phyloP scores from a whole-genome alignment of 2,113 vertebrate species.

The Corythornis madagascariensis region DNA sequence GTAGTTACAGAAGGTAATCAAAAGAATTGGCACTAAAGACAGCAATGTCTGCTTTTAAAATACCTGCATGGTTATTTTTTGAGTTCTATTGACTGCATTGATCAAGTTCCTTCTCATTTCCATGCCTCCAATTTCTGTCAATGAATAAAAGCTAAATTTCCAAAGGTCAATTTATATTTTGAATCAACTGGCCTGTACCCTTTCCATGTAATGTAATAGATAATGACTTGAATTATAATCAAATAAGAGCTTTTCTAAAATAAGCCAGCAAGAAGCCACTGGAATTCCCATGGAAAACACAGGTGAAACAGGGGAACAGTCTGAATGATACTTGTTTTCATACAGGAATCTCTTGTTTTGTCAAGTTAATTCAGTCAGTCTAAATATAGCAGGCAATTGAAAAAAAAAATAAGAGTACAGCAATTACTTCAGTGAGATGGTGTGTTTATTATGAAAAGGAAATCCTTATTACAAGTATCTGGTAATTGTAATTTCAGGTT shows the following conservation, averaged over 20 bases:
- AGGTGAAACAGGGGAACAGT: not conserved
- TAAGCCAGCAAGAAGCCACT: not conserved
- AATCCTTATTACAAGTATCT: slow-evolving; percentile 23
- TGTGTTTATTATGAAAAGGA: not conserved
- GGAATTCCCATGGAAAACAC: not conserved
- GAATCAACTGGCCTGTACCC: not conserved
- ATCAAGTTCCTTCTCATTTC: not conserved
- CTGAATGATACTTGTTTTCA: not conserved
- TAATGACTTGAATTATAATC: not conserved
- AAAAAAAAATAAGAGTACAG: not conserved
- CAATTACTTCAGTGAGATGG: not conserved
- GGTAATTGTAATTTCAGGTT: not conserved
- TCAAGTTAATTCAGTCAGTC: slow-evolving; percentile 1
- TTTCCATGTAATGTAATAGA: not conserved
- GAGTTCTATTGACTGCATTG: not conserved
- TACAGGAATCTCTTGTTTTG: not conserved
- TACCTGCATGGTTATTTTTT: not conserved
- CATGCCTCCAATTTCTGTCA: not conserved
- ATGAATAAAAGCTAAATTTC: not conserved
- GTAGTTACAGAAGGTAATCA: not conserved
- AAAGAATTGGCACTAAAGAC: not conserved
- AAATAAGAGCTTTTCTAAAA: not conserved
- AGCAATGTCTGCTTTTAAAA: not conserved
- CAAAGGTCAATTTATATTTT: not conserved
- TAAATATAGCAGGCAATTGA: not conserved